A percentile compares a stretch with the other conserved stretches of the same genome.
Conservation (phyloP, 2,113 vertebrate genomes). For the Aegotheles bennettii region DNA sequence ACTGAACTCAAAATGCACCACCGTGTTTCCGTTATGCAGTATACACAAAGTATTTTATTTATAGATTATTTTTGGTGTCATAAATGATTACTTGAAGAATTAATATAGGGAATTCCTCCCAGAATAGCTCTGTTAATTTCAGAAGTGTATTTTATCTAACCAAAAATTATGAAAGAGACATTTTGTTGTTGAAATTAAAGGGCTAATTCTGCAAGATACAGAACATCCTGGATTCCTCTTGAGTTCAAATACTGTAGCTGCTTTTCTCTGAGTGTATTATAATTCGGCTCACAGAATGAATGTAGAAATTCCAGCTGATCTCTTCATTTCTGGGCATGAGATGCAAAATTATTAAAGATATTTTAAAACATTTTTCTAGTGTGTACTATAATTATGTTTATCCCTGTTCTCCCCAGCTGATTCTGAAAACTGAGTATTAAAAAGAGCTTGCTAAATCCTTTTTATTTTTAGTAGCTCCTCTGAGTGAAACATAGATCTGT, state of each 20-base stretch:
- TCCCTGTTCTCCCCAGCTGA: conserved; percentile 54
- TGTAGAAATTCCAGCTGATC: conserved; percentile 53
- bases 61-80: neutral
- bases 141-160: neutral
- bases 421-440: conserved; percentile 25
- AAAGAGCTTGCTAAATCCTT: conserved; percentile 35
- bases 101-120: conserved; percentile 38
- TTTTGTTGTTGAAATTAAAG: conserved; percentile 11
- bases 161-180: neutral
- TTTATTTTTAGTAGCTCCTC: conserved; percentile 41
- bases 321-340: conserved; percentile 42
- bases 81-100: neutral
- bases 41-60: neutral
- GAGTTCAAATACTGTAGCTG: conserved; percentile 2
- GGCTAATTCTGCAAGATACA: conserved; percentile 11
- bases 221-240: conserved; percentile 26
- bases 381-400: conserved; percentile 57
- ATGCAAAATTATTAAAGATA: conserved; percentile 57
- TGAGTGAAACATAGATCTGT: neutral
- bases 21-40: neutral
- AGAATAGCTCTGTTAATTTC: conserved; percentile 42
- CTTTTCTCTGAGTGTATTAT: neutral
- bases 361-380: conserved; percentile 56
- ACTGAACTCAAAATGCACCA: neutral
- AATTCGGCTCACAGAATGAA: conserved; percentile 25